phyloP scores from a whole-genome alignment of 2,797 vertebrate genomes.

The Anguilla marmorata region DNA sequence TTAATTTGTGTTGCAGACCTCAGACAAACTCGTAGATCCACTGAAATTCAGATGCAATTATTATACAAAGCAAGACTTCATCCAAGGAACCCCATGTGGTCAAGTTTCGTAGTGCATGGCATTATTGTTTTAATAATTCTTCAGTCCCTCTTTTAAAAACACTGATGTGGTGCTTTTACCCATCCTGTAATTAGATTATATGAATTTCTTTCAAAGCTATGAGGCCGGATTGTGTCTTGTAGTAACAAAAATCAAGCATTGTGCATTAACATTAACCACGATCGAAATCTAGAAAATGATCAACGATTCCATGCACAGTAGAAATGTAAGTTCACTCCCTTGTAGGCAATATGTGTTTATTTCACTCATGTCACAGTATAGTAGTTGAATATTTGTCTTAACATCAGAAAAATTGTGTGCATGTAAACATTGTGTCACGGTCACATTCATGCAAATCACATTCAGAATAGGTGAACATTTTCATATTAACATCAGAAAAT shows the following conservation, averaged over 20 bases:
- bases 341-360: not conserved
- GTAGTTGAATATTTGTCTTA: too few species aligned
- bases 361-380: too few species aligned
- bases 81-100: not conserved
- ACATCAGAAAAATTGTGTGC: not conserved
- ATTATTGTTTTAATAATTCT: not conserved
- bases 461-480: too few species aligned
- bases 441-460: not conserved
- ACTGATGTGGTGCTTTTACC: not conserved
- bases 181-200: not conserved
- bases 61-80: not conserved
- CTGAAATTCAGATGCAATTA: not conserved
- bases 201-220: not conserved
- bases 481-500: too few species aligned
- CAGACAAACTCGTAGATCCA: not conserved
- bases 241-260: constrained; percentile 4
- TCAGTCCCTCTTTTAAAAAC: not conserved
- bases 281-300: not conserved
- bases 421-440: not conserved
- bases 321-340: not conserved
- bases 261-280: not conserved
- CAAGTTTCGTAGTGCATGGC: not conserved
- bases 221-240: not conserved
- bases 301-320: not conserved
- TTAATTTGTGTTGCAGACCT: constrained; percentile 3